Evolutionary conservation across 2,888 invertebrate species (phyloP).

Genomic region (Gryllus longicercus): DNA sequence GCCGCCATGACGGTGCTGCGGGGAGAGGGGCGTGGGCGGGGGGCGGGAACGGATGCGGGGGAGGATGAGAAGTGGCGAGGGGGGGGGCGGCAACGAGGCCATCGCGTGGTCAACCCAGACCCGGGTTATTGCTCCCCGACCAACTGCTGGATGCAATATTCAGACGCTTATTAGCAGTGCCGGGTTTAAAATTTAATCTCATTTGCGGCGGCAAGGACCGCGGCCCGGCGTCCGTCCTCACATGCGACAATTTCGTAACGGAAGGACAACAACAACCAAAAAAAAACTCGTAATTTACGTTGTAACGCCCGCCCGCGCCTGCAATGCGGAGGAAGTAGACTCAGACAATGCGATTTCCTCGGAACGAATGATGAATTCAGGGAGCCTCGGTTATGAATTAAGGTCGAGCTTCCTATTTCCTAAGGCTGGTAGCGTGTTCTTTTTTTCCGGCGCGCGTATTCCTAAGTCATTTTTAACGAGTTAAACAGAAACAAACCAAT

Average conservation of each 20-base stretch:
- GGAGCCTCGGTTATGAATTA: conserved; percentile 17
- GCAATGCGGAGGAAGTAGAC: background rate
- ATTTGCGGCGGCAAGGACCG: background rate
- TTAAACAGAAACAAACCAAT: conserved; percentile 10
- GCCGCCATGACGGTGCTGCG: background rate
- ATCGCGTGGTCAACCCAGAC: background rate
- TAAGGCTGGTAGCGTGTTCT: background rate
- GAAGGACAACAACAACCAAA: background rate
- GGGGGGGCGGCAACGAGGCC: background rate
- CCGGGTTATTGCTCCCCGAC: background rate
- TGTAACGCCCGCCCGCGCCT: background rate
- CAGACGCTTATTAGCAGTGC: conserved; percentile 5
- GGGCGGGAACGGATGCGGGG: background rate
- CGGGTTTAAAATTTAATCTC: conserved; percentile 9
- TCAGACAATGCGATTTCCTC: conserved; percentile 9
- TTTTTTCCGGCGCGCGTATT: background rate
- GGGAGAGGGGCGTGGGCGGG: background rate
- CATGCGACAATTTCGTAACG: background rate
- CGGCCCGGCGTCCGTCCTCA: background rate
- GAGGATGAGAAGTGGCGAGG: background rate
- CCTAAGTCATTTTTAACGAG: background rate
- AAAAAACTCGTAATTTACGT: background rate
- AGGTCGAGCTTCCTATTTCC: background rate
- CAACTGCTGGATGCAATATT: conserved; percentile 17
- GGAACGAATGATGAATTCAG: conserved; percentile 6